Evolutionary conservation across 2,888 invertebrate species (phyloP), one percentile per base, ranked within the genome.

Genomic region (Crioceris asparagi): DNA sequence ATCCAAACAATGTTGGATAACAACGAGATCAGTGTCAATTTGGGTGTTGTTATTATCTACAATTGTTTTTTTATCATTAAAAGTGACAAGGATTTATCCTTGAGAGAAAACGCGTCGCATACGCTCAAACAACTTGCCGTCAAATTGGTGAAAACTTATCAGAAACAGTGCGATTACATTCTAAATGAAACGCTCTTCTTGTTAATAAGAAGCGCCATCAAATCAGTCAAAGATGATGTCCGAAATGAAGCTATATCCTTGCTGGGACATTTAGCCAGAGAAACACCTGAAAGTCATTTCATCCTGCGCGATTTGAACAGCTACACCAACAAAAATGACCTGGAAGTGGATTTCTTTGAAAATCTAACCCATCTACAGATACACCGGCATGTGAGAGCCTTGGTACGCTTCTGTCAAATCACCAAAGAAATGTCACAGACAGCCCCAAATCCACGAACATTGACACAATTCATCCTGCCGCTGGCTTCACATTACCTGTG

Each of bases 321-420:
- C 21, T 64, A 85, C 19, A 70, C 76, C 0, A 80, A 81, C 54
- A 72, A 77, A 59, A 66, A 62, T 31, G 91, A 96, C 59, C 61
- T 71, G 6, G 93, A 96, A 61, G 80, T 84, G 0, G 94, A 97
- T 63, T 93, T 97, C 71, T 96, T 93, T 59, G 87, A 90, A 55
- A 96, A 94, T 59, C 77, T 93, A 55, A 76, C 77, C 17, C 94
- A 97, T 66, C 63, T 88, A 30, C 86, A 96, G 68, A 66, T 81
- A 38, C 90, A 93, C 59, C 74, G 92, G 41, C 80, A 87, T 55
- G 82, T 83, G 0, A 74, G 87, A 52, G 94, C 92, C 0, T 60
- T 96, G 30, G 61, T 81, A 11, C 83, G 83, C 53, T 82, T 87
- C 55, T 77, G 76, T 41, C 73, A 74, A 45, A 61, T 80, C 4